phyloP scores from a whole-genome alignment of 1,140 invertebrate species.

The Diploscapter pachys region DNA sequence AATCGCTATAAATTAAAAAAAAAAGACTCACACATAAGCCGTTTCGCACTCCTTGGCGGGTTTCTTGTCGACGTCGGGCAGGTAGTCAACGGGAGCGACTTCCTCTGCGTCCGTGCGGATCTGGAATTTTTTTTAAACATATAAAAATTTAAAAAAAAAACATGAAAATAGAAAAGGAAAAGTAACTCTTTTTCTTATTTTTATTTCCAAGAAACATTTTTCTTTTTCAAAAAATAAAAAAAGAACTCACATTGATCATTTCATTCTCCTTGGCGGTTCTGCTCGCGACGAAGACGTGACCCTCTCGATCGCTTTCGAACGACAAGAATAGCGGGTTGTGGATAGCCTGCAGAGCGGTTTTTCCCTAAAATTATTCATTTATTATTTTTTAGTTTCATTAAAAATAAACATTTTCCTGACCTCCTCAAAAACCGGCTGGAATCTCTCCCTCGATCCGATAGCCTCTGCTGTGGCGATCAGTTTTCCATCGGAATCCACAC shows the following conservation, averaged over 20 bases:
- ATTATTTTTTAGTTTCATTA: no score
- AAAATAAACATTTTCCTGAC: constrained; percentile 19
- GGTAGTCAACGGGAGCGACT: constrained; percentile 36
- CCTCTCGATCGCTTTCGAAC: constrained; percentile 32
- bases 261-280: constrained; percentile 29
- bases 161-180: no score
- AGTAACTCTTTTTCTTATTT: no score
- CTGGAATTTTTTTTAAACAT: constrained; percentile 25
- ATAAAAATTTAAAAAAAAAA: no score
- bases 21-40: constrained; percentile 37
- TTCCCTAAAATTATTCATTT: constrained; percentile 32
- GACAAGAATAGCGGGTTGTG: constrained; percentile 36
- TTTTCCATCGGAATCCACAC: constrained; percentile 34
- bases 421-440: constrained; percentile 41
- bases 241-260: constrained; percentile 30
- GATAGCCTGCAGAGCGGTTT: constrained; percentile 39
- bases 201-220: no score
- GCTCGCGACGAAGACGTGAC: constrained; percentile 37
- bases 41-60: constrained; percentile 36
- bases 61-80: constrained; percentile 36
- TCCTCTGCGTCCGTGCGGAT: constrained; percentile 33
- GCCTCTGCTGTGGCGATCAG: constrained; percentile 40
- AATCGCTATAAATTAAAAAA: constrained; percentile 1
- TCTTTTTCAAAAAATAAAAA: no score
- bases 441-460: constrained; percentile 41